Evolutionary conservation across 2,888 invertebrate species (phyloP), one percentile per base, ranked within the genome.

Genomic region (Prionchulus punctatus): DNA sequence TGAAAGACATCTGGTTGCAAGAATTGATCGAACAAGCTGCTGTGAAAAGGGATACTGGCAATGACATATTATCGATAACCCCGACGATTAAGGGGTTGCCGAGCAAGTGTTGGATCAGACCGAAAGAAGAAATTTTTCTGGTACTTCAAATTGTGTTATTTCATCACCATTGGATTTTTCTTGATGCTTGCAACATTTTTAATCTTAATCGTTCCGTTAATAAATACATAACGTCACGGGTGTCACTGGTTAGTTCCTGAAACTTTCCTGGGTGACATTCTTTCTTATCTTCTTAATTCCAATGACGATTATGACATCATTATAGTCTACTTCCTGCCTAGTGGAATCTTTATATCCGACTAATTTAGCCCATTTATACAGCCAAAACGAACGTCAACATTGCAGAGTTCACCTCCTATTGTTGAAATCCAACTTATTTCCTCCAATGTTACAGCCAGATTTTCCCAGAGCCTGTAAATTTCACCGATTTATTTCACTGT

Each of bases 191-290:
- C 18, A 7, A 36, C 7, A 67, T 78, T 87, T 27, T 77, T 86
- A 52, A 83, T 85, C 71, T 77, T 84, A 53, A 82, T 88, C 55
- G 86, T 88, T 3, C 83, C 85, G 86, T 58, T 81, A 86, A 65
- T 86, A 86, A 70, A 84, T 84, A 2, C 84, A 87, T 83, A 81
- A 84, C 72, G 86, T 87, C 66, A 86, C 87, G 85, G 88, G 88
- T 18, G 64, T 76, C 45, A 64, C 66, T 51, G 71, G 71, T 55
- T 65, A 71, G 2, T 73, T 72, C 1, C 76, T 74, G 60, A 7
- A 7, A 23, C n/a, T 50, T 7, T 50, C 50, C 28, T 50, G 50
- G 50, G 27, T 50, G 4, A 50, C 28, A 7, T 7, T 50, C 7
- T 50, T 26, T 26, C 7, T 25, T 15, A 26, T 50, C 4, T 18